These are phyloP conservation scores for Odontocolon sp. DNA, from an alignment of 2,888 invertebrate species.

Conservation along the genomic window DNA sequence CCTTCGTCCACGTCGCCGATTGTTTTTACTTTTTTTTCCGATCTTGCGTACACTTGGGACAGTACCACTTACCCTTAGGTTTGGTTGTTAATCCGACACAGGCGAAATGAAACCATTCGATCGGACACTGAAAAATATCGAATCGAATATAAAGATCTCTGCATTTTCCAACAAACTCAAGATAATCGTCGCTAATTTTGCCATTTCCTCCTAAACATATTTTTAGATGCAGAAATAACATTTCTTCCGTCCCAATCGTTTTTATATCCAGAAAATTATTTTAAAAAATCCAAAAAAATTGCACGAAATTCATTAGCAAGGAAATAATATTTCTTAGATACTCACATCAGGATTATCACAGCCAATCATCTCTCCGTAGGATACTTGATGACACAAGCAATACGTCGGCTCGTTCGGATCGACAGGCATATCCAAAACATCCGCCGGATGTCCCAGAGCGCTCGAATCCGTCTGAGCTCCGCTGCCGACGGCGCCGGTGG, in stretches of 20 bases:
- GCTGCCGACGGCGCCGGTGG: slow-evolving; percentile 77
- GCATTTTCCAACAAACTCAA: no score
- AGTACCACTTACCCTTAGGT: slow-evolving; percentile 96
- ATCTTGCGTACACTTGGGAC: slow-evolving; percentile 85
- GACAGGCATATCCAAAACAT: slow-evolving; percentile 94
- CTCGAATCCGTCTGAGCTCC: slow-evolving; percentile 76
- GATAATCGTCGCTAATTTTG: no score
- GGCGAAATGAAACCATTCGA: slow-evolving; percentile 98
- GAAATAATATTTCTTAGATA: slow-evolving; percentile 53
- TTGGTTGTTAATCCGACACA: slow-evolving; percentile 95
- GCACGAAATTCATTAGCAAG: no score
- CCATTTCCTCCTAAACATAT: no score
- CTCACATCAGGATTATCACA: slow-evolving; percentile 95
- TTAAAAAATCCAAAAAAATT: no score
- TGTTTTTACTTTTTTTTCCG: slow-evolving; percentile 81
- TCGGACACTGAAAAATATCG: slow-evolving; percentile 85
- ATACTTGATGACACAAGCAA: slow-evolving; percentile 98
- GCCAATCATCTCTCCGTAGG: slow-evolving; percentile 98
- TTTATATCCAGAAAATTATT: no score
- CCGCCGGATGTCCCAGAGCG: slow-evolving; percentile 90
- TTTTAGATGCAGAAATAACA: no score
- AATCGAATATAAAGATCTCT: neutral
- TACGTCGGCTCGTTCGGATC: slow-evolving; percentile 99
- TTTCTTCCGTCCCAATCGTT: no score
- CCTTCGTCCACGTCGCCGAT: slow-evolving; percentile 30